These are phyloP conservation scores for Antheraea pernyi DNA, from an alignment of 1,140 invertebrate species.

Conservation along the genomic window DNA sequence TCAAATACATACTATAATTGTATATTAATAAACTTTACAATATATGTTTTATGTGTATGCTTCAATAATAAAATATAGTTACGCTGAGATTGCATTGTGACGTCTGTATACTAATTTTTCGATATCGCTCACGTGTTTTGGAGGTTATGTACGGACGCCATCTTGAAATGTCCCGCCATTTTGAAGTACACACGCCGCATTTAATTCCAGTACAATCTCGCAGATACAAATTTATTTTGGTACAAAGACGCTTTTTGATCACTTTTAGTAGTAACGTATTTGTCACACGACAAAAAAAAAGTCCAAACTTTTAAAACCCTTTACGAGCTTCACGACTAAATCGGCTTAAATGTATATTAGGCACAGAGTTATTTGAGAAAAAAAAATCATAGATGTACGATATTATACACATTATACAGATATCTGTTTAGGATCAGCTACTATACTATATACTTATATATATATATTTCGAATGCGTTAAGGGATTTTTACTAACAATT, in stretches of 20 bases:
- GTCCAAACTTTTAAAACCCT: slow-evolving; percentile 56
- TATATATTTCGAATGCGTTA: slow-evolving; percentile 77
- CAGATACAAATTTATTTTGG: slow-evolving; percentile 43
- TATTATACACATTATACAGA: slow-evolving; percentile 70
- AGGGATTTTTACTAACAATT: slow-evolving; percentile 78
- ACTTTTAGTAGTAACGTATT: slow-evolving; percentile 33
- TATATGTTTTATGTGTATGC: slow-evolving; percentile 3
- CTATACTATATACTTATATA: slow-evolving; percentile 51
- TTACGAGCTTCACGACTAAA: slow-evolving; percentile 68
- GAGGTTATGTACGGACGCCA: slow-evolving; percentile 9
- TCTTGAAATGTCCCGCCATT: slow-evolving; percentile 16
- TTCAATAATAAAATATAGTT: slow-evolving; percentile 26
- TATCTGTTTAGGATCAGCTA: slow-evolving; percentile 61
- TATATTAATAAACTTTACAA: slow-evolving; percentile 36
- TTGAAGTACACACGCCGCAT: slow-evolving; percentile 27
- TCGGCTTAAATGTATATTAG: slow-evolving; percentile 76
- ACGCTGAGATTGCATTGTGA: not conserved
- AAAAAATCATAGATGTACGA: slow-evolving; percentile 59
- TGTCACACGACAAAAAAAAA: slow-evolving; percentile 38
- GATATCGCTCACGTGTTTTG: too few species aligned
- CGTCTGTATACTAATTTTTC: not conserved
- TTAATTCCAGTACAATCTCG: slow-evolving; percentile 45
- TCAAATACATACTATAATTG: slow-evolving; percentile 51
- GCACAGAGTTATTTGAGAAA: slow-evolving; percentile 73
- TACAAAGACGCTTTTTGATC: slow-evolving; percentile 39